These are phyloP conservation scores for Mus spretus DNA, from an alignment of 2,797 vertebrate species.

Conservation along the genomic window DNA sequence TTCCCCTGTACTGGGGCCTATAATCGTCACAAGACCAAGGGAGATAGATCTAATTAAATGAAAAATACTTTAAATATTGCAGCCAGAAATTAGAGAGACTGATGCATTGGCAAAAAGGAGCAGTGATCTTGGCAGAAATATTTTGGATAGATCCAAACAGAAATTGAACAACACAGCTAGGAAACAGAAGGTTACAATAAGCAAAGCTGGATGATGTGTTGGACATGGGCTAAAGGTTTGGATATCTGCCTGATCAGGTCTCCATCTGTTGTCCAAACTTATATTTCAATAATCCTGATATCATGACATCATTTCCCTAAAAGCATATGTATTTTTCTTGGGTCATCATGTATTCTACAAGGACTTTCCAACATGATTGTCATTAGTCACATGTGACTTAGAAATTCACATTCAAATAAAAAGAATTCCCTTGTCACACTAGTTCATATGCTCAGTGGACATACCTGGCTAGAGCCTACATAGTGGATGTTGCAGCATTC, in stretches of 20 bases:
- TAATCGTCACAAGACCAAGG: no score
- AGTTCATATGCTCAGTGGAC: background rate
- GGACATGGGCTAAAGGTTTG: constrained; percentile 62
- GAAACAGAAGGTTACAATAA: constrained; percentile 76
- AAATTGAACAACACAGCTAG: constrained; percentile 39
- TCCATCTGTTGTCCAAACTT: constrained; percentile 70
- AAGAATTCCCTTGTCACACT: background rate
- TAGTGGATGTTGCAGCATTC: background rate
- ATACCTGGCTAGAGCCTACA: background rate
- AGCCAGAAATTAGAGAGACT: constrained; percentile 33
- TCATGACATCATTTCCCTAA: constrained; percentile 40
- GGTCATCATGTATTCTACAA: background rate
- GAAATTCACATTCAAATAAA: background rate
- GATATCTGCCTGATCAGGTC: constrained; percentile 67
- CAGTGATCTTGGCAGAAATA: constrained; percentile 54
- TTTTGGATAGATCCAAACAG: constrained; percentile 37
- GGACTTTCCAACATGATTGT: background rate
- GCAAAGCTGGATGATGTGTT: constrained; percentile 39
- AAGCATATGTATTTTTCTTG: constrained; percentile 8
- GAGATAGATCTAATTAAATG: background rate
- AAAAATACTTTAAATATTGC: background rate
- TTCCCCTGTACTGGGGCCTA: no score
- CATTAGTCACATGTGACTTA: background rate
- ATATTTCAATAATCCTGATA: constrained; percentile 7
- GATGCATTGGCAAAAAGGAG: constrained; percentile 46